Percentiles rank a stretch among this genome's conserved stretches.
These are phyloP conservation scores for Drosophila kanekoi DNA, from an alignment of 2,888 invertebrate species.

Conservation along the genomic window DNA sequence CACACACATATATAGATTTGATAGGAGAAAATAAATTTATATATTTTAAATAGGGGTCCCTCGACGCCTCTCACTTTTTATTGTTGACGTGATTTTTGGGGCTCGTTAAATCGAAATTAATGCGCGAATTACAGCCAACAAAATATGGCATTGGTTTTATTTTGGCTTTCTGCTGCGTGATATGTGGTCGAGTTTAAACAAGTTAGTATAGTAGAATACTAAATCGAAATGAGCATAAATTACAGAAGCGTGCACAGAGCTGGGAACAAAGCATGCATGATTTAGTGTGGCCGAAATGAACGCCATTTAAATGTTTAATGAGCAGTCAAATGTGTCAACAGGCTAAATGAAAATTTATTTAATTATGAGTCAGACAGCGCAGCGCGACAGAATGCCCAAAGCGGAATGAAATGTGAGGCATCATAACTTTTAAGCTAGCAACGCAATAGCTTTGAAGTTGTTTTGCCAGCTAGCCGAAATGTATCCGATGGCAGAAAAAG, in stretches of 20 bases:
- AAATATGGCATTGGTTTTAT: constrained; percentile 50
- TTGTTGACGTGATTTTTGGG: constrained; percentile 46
- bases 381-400: constrained; percentile 1
- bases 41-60: constrained; percentile 42
- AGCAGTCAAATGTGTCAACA: constrained; percentile 79
- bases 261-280: constrained; percentile 62
- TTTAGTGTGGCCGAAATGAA: constrained; percentile 55
- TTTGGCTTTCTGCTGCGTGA: constrained; percentile 40
- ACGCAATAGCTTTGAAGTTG: constrained; percentile 47
- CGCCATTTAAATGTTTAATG: constrained; percentile 75
- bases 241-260: constrained; percentile 56
- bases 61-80: constrained; percentile 47
- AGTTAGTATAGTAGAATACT: constrained; percentile 62
- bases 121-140: constrained; percentile 51
- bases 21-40: constrained; percentile 34
- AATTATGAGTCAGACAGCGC: constrained; percentile 61
- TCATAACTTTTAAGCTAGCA: constrained; percentile 50
- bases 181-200: constrained; percentile 66
- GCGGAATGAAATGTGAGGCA: constrained; percentile 48
- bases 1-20: background rate
- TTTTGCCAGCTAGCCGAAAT: constrained; percentile 28
- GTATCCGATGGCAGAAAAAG: constrained; percentile 10
- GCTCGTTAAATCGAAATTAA: constrained; percentile 57
- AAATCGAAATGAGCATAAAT: constrained; percentile 67
- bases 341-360: constrained; percentile 74